Conservation (phyloP, 2,113 vertebrate species). For the Oostethus manadensis region DNA sequence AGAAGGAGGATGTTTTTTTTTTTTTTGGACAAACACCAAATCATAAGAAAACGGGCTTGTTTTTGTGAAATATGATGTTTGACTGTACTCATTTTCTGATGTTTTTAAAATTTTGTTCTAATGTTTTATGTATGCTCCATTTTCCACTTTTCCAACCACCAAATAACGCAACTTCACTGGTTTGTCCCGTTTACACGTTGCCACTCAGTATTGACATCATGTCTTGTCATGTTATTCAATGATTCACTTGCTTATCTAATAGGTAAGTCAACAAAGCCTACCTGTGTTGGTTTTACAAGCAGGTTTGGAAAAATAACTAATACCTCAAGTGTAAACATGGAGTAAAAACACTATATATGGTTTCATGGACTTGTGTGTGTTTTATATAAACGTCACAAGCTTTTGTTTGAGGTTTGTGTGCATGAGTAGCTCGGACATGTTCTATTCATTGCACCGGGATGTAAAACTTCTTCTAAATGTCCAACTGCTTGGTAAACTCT, state of each 20-base stretch:
- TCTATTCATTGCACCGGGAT: neutral
- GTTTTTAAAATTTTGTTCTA: too few relatives aligned
- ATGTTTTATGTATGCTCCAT: conserved; percentile 43
- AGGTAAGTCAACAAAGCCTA: conserved; percentile 1
- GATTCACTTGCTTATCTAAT: conserved; percentile 7
- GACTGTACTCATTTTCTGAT: too few relatives aligned
- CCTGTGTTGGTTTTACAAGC: neutral
- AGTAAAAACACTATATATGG: too few relatives aligned
- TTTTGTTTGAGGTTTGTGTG: too few relatives aligned
- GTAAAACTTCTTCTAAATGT: neutral
- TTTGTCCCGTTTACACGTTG: conserved; percentile 36
- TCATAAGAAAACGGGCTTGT: too few relatives aligned
- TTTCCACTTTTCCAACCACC: conserved; percentile 8
- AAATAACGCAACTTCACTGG: conserved; percentile 45
- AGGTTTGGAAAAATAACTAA: too few relatives aligned
- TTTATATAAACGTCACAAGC: neutral
- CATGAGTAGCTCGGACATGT: too few relatives aligned
- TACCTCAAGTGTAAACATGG: too few relatives aligned
- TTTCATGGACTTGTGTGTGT: neutral
- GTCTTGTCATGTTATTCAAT: conserved; percentile 1
- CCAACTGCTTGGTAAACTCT: neutral
- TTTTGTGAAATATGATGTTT: too few relatives aligned
- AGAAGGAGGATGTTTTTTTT: too few relatives aligned
- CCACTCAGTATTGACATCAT: conserved; percentile 3
- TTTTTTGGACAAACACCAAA: conserved; percentile 17